Evolutionary conservation across 2,113 vertebrate species (phyloP).

Genomic region (Propithecus coquereli): DNA sequence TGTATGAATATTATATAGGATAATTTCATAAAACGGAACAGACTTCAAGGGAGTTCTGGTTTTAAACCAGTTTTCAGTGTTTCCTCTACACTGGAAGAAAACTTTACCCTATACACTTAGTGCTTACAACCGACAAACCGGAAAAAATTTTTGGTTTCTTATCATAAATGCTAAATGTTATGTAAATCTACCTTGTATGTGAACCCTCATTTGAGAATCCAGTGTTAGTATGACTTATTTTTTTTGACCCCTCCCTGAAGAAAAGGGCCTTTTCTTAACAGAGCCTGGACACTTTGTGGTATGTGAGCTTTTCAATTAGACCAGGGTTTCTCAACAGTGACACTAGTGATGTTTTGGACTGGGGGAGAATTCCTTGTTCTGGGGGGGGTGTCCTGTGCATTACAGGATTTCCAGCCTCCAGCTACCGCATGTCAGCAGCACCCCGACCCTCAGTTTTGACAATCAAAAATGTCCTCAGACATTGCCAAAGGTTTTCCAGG

Average conservation of each 20-base stretch:
- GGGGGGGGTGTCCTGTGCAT: background rate
- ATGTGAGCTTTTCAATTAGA: background rate
- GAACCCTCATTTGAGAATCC: background rate
- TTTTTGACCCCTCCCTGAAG: background rate
- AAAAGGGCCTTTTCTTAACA: background rate
- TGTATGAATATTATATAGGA: background rate
- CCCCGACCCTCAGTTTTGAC: background rate
- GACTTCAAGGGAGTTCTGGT: background rate
- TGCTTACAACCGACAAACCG: background rate
- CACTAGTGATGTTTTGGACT: background rate
- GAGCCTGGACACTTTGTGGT: background rate
- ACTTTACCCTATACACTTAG: background rate
- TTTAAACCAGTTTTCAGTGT: background rate
- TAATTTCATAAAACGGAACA: background rate
- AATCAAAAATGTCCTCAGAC: background rate
- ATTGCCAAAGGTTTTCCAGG: background rate
- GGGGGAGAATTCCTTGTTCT: background rate
- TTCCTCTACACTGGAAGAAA: background rate
- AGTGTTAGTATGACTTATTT: background rate
- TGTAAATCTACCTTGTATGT: background rate
- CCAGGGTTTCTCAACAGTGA: background rate
- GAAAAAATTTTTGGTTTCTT: background rate
- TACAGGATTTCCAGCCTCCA: background rate
- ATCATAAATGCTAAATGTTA: background rate
- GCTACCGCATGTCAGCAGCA: background rate